Percentiles rank a stretch among this genome's conserved stretches.
Conservation (phyloP, 2,113 vertebrate genomes). For the Penelope pileata region DNA sequence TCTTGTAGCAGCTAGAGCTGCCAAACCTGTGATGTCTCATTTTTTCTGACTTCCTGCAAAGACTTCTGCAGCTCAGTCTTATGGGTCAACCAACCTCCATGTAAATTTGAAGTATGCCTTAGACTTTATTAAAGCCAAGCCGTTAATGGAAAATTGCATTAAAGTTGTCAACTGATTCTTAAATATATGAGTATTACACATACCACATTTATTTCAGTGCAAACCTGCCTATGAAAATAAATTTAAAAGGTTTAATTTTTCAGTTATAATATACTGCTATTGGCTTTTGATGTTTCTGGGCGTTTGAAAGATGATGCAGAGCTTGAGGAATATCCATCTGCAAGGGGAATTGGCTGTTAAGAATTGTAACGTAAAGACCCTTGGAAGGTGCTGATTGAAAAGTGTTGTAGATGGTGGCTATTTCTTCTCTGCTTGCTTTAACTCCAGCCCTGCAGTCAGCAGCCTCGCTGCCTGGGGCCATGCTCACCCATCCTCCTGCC, state of each 20-base stretch:
- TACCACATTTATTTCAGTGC: not conserved
- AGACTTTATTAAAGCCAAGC: not conserved
- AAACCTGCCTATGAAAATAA: not conserved
- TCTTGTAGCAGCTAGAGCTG: not conserved
- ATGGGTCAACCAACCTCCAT: not conserved
- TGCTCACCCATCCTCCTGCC: not conserved
- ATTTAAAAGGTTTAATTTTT: not conserved
- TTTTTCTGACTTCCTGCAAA: not conserved
- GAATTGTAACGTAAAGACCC: not conserved
- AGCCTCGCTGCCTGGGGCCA: not conserved
- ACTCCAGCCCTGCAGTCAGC: not conserved
- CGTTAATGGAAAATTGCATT: not conserved
- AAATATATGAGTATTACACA: not conserved
- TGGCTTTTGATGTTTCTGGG: not conserved
- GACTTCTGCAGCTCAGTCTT: not conserved
- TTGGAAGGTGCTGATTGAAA: not conserved
- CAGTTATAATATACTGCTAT: accelerated
- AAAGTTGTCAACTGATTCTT: not conserved
- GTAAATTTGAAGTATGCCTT: not conserved
- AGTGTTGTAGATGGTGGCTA: not conserved
- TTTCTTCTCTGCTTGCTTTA: not conserved
- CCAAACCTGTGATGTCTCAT: not conserved
- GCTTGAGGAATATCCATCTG: not conserved
- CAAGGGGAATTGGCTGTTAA: not conserved
- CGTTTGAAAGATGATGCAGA: not conserved